phyloP scores from a whole-genome alignment of 2,113 vertebrate species.

The human (Homo sapiens) region DNA sequence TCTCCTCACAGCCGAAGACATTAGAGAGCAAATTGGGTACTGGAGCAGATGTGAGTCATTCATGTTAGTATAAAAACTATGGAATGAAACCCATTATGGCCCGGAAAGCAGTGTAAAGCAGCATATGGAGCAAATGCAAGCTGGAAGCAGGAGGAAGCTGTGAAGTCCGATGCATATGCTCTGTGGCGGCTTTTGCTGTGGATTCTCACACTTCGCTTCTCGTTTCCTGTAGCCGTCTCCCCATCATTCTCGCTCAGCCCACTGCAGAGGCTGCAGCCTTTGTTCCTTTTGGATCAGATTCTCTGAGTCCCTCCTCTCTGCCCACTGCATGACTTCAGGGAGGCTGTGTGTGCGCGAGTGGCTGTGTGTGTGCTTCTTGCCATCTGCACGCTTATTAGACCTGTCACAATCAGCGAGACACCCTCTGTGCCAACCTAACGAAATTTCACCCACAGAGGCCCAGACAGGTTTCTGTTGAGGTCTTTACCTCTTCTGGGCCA shows the following conservation, averaged over 20 bases:
- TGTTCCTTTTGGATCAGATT: constrained; percentile 72
- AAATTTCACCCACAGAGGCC: neutral
- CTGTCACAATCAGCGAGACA: neutral
- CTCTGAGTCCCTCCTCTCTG: constrained; percentile 59
- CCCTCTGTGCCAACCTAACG: neutral
- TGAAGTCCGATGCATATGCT: constrained; percentile 60
- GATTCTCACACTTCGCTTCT: constrained; percentile 68
- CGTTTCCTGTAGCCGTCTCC: constrained; percentile 72
- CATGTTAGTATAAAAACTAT: constrained; percentile 78
- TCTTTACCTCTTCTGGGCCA: neutral
- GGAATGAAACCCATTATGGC: constrained; percentile 81
- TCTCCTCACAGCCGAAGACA: constrained; percentile 70
- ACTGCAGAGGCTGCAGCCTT: constrained; percentile 69
- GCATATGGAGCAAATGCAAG: constrained; percentile 80
- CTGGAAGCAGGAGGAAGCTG: constrained; percentile 77
- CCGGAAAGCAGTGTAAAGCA: constrained; percentile 78
- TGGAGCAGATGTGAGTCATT: constrained; percentile 85
- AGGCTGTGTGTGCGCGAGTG: too few species aligned
- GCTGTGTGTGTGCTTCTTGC: neutral
- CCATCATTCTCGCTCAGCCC: constrained; percentile 65
- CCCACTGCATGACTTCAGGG: constrained; percentile 36
- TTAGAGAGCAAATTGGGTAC: constrained; percentile 79
- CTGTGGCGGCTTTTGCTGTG: constrained; percentile 62
- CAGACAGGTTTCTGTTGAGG: neutral
- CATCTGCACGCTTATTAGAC: constrained; percentile 29